Percentiles rank a stretch among this genome's conserved stretches.
Evolutionary conservation across 2,888 invertebrate genomes (phyloP).

Genomic region (Lepidocyrtoides sp.): DNA sequence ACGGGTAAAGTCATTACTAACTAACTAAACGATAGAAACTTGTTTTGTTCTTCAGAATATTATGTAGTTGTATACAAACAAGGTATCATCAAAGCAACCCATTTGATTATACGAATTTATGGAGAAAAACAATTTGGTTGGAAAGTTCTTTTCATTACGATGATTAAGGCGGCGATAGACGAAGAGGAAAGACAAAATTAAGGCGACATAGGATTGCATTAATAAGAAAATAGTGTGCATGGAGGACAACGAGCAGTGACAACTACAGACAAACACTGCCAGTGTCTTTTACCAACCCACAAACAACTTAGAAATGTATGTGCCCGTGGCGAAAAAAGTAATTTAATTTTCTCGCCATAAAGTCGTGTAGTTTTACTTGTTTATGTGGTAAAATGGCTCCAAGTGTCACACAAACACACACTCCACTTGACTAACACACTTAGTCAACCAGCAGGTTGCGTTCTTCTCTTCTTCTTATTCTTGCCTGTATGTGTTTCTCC

Average conservation of each 20-base stretch:
- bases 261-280: neutral
- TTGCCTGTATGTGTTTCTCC: neutral
- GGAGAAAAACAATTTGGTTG: neutral
- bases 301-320: neutral
- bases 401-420: constrained; percentile 5
- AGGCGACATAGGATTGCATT: constrained; percentile 9
- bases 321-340: constrained; percentile 27
- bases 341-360: constrained; percentile 46
- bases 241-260: neutral
- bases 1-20: no score
- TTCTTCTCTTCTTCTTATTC: neutral
- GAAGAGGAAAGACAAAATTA: neutral
- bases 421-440: neutral
- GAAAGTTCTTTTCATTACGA: neutral
- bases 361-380: constrained; percentile 8
- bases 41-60: neutral
- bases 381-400: constrained; percentile 34
- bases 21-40: no score
- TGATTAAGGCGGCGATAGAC: neutral
- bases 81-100: neutral
- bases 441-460: neutral
- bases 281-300: neutral
- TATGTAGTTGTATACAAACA: neutral
- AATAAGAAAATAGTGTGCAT: constrained; percentile 36
- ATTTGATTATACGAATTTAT: neutral